Percentiles rank a stretch among this genome's conserved stretches.
Conservation (phyloP, 2,888 invertebrate genomes). For the Noctuana brunneofusca region DNA sequence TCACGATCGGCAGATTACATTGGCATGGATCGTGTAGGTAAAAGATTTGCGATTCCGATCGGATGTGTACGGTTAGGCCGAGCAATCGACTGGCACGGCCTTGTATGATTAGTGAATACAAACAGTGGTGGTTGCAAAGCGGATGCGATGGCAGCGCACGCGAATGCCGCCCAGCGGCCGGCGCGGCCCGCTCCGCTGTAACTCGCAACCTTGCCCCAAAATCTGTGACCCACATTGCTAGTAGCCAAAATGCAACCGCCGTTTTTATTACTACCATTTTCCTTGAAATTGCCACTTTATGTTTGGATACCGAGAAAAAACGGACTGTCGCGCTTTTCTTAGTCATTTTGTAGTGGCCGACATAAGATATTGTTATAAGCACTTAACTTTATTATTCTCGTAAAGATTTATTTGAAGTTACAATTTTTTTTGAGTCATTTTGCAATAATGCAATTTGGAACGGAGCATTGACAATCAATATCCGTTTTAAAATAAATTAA, state of each 20-base stretch:
- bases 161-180: constrained; percentile 45
- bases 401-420: constrained; percentile 7
- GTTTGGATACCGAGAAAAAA: constrained; percentile 39
- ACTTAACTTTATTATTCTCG: constrained; percentile 6
- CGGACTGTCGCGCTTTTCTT: constrained; percentile 28
- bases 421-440: constrained; percentile 12
- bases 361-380: constrained; percentile 13
- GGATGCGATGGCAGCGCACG: constrained; percentile 71
- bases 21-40: constrained; percentile 32
- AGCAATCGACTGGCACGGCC: constrained; percentile 72
- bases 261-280: constrained; percentile 65
- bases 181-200: constrained; percentile 53
- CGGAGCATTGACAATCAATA: constrained; percentile 13
- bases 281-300: constrained; percentile 53
- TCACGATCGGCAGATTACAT: constrained; percentile 32
- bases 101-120: constrained; percentile 71
- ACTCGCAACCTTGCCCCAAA: constrained; percentile 77
- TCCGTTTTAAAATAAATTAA: constrained; percentile 23
- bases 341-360: constrained; percentile 10
- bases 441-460: constrained; percentile 19
- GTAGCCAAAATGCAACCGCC: constrained; percentile 70
- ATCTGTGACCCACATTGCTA: constrained; percentile 76
- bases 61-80: constrained; percentile 67
- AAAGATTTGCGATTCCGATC: constrained; percentile 56
- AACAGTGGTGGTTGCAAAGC: constrained; percentile 62